Base-by-base conservation (phyloP, 2,113 vertebrate species). In the Colinus virginianus region DNA sequence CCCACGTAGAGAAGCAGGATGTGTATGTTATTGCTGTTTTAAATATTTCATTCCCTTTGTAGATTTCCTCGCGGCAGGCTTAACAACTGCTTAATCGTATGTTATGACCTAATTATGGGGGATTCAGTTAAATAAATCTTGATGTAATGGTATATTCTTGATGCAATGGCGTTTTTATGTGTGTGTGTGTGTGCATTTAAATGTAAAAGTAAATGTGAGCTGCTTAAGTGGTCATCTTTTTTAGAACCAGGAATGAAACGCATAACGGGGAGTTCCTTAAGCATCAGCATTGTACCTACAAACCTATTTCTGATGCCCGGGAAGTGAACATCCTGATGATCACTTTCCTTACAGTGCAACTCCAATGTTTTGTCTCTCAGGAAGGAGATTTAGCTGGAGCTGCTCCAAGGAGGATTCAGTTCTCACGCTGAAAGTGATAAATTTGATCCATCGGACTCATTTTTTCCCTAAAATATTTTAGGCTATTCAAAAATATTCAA, bases 31-130 rank as follows among this genome's bases (percentile, higher is more conserved):
- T 86, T 92, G 36, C 93, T 84, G 72, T 83, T 96, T 95, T 80
- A 96, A 97, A 95, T 90, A 88, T 90, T 96, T 95, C 66, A 77
- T 91, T 94, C 92, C 46, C 78, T 94, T 93, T 95, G 82, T 86
- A 95, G 87, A 83, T 77, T 96, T 79, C 61, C 87, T 96, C 87
- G 88, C 2, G 43, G 76, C 88, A 77, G 72, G 77, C 88, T 95
- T 95, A 96, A 89, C 84, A 95, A 91, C 79, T 82, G 93, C 93
- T 94, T 95, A 87, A 93, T 96, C 92, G 87, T 80, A 79, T 32
- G 77, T 91, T 83, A n/a, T 95, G 78, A 92, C 78, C 88, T 96
- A 93, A 92, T 94, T 94, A 94, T 80, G 90, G 70, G 87, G 86
- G 92, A 63, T 90, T 71, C 56, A 48, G 93, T 88, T 91, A 94